phyloP scores from a whole-genome alignment of 2,797 vertebrate genomes.

The Adrianichthys oophorus region DNA sequence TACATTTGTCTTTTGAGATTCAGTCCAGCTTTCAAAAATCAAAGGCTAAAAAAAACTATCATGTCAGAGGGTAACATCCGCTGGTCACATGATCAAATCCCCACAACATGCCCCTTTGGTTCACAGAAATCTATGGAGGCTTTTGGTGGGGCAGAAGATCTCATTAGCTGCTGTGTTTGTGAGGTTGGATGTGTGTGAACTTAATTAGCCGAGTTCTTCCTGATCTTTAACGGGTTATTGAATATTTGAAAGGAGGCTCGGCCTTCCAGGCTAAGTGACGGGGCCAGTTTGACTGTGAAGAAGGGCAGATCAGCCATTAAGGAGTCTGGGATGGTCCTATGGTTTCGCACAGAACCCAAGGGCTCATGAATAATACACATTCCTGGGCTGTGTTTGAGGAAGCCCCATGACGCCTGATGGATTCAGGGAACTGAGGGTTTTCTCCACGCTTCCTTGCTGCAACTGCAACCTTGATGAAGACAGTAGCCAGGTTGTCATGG shows the following conservation, averaged over 20 bases:
- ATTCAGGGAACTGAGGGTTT: conserved; percentile 38
- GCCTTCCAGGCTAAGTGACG: conserved; percentile 55
- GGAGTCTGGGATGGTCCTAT: conserved; percentile 44
- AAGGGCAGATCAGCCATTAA: conserved; percentile 53
- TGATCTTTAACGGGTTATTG: conserved; percentile 68
- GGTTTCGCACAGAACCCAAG: conserved; percentile 59
- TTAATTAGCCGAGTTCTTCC: conserved; percentile 62
- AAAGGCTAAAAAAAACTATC: too few species aligned
- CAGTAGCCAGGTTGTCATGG: conserved; percentile 62
- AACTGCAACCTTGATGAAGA: conserved; percentile 47
- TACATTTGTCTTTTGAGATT: too few species aligned
- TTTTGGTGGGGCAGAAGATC: conserved; percentile 32
- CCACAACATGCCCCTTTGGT: conserved; percentile 6
- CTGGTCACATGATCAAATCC: too few species aligned
- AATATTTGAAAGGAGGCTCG: conserved; percentile 62
- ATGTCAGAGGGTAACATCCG: too few species aligned
- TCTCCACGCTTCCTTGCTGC: conserved; percentile 13
- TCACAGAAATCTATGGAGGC: conserved; percentile 23
- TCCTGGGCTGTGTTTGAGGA: conserved; percentile 63
- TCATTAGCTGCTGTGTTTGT: conserved; percentile 36
- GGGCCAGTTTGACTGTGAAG: conserved; percentile 42
- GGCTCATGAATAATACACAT: conserved; percentile 70
- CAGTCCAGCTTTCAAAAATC: too few species aligned
- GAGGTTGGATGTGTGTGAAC: conserved; percentile 11
- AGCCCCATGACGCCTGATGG: conserved; percentile 37